Conservation (phyloP, 2,797 vertebrate species). For the Enteromius fasciolatus region DNA sequence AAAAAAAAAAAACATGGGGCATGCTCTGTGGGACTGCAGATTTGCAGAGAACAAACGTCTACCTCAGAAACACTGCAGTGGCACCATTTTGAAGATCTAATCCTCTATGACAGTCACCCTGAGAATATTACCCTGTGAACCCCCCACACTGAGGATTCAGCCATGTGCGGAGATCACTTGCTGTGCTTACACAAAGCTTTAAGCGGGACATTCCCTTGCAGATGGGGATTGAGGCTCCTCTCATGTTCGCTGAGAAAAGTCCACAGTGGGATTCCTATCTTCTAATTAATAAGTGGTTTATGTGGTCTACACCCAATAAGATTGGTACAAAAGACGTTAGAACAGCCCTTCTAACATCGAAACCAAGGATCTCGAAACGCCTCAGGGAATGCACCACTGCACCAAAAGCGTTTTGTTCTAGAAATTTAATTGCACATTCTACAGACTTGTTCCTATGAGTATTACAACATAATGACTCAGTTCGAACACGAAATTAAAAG, state of each 20-base stretch:
- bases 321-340: conserved; percentile 78
- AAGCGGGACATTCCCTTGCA: conserved; percentile 39
- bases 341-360: conserved; percentile 62
- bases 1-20: background rate
- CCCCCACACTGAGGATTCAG: conserved; percentile 36
- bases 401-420: conserved; percentile 74
- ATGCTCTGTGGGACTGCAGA: conserved; percentile 10
- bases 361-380: conserved; percentile 64
- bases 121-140: conserved; percentile 33
- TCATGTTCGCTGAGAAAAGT: conserved; percentile 51
- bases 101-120: conserved; percentile 42
- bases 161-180: conserved; percentile 36
- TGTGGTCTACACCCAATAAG: conserved; percentile 69
- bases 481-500: conserved; percentile 77
- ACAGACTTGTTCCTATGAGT: conserved; percentile 76
- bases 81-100: conserved; percentile 40
- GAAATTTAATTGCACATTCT: conserved; percentile 81
- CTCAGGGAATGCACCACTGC: conserved; percentile 65
- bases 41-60: conserved; percentile 26
- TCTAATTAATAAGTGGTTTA: conserved; percentile 79
- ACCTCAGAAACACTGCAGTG: conserved; percentile 21
- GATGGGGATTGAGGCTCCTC: conserved; percentile 53
- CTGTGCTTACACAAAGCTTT: conserved; percentile 56
- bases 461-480: conserved; percentile 79
- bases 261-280: conserved; percentile 67